phyloP scores from a whole-genome alignment of 2,888 invertebrate genomes.

The Coenonympha glycerion region DNA sequence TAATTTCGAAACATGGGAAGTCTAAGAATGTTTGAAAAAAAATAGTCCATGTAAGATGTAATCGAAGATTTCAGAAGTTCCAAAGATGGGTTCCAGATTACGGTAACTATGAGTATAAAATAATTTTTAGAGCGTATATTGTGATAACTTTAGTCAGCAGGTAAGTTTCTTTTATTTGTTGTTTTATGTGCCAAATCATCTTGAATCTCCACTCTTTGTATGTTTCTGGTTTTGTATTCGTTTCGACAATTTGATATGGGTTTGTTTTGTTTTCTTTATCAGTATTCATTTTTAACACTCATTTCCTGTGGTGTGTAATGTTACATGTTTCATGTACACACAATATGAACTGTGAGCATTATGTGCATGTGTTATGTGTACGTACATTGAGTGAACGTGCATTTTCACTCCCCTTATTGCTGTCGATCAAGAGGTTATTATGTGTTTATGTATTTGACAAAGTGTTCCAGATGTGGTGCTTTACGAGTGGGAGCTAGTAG shows the following conservation, averaged over 20 bases:
- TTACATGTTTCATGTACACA: too few species aligned
- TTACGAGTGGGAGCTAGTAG: too few species aligned
- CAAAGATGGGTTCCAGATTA: slow-evolving; percentile 72
- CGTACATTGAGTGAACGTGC: not conserved
- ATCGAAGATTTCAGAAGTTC: slow-evolving; percentile 49
- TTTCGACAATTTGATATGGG: not conserved
- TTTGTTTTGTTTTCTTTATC: slow-evolving; percentile 27
- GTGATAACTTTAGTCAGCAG: not conserved
- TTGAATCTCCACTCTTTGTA: slow-evolving; percentile 10
- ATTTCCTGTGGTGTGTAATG: slow-evolving; percentile 21
- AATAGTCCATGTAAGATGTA: slow-evolving; percentile 44
- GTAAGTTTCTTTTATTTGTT: not conserved
- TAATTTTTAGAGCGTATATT: not conserved
- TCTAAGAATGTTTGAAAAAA: slow-evolving; percentile 25
- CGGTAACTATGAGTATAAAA: slow-evolving; percentile 42
- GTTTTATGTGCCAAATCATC: slow-evolving; percentile 26
- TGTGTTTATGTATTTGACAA: not conserved
- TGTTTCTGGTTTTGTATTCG: not conserved
- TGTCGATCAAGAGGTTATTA: not conserved
- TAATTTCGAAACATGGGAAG: slow-evolving; percentile 48
- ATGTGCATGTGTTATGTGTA: not conserved
- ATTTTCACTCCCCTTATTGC: slow-evolving; percentile 19
- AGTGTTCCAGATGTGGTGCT: not conserved
- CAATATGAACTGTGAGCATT: too few species aligned
- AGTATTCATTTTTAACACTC: slow-evolving; percentile 12